These are phyloP conservation scores for Tipula unca DNA, from an alignment of 2,888 invertebrate genomes.

Conservation along the genomic window DNA sequence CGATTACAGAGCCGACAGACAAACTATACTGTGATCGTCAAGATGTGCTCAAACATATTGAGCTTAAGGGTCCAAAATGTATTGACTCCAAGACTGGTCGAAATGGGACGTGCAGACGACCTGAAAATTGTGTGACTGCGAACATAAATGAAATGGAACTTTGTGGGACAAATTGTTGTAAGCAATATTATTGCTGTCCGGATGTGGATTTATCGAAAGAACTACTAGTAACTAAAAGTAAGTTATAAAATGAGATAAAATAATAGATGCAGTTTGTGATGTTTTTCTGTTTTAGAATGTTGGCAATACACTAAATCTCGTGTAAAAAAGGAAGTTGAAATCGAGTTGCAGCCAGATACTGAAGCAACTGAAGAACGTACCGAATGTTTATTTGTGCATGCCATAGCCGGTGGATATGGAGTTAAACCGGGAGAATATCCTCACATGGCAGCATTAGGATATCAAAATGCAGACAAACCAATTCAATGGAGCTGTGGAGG, in stretches of 20 bases:
- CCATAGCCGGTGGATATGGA: neutral
- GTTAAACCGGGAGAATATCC: constrained; percentile 34
- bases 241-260: neutral
- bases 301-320: neutral
- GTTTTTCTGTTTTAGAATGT: neutral
- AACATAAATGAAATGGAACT: neutral
- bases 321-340: neutral
- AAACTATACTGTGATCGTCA: neutral
- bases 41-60: neutral
- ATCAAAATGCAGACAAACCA: constrained; percentile 17
- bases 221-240: neutral
- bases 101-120: neutral
- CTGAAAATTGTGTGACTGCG: neutral
- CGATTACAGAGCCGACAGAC: neutral
- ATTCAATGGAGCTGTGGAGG: constrained; percentile 48
- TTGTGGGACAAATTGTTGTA: neutral
- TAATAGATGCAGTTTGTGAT: neutral
- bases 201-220: neutral
- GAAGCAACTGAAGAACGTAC: neutral
- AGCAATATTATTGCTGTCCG: neutral
- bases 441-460: constrained; percentile 30
- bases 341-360: neutral
- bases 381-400: neutral
- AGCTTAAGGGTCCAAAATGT: neutral
- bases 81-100: neutral